Base-by-base conservation (phyloP, 2,888 invertebrate species). In the Ornithoptera alexandrae region DNA sequence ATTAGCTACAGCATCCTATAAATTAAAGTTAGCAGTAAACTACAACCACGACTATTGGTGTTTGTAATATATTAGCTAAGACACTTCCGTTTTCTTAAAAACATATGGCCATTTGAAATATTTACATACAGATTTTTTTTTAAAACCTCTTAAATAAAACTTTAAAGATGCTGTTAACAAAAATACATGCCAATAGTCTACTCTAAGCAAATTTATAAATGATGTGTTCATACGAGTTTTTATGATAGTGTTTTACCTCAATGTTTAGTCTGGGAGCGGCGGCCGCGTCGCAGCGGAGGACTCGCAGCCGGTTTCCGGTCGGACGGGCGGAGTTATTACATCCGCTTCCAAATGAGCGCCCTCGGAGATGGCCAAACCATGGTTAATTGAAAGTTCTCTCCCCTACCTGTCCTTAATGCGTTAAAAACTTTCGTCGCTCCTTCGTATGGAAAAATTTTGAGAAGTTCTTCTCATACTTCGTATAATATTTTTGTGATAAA, bases 301-400 rank as follows among this genome's bases (percentile, higher is more conserved):
- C 53, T 62, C 67, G 39, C 67, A 60, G 20, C 46, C 58, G 39
- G 62, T 67, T 71, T 70, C 71, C 71, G 65, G 70, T 59, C 61
- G 64, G 70, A 56, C 68, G 71, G 63, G 62, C 67, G 58, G 59
- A 70, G 71, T 70, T 71, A 73, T 73, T 73, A 70, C 71, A 53
- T 66, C 66, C 68, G 70, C 70, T 64, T 70, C 70, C 69, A 67
- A 61, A 67, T 66, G 70, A 67, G 68, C 67, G 70, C 58, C 70
- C 71, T 53, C 66, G 20, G 70, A 70, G 67, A 64, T 64, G 67
- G 66, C 67, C 58, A 42, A 30, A 57, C 67, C 56, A 61, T 70
- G 59, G 60, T 60, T 70, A 67, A 70, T 70, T 70, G 70, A 70
- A 67, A 56, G 70, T 42, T 60, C 39, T 22, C 30, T 53, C 36